Conservation (phyloP, 2,888 invertebrate genomes). For the Poecilobothrus nobilitatus region DNA sequence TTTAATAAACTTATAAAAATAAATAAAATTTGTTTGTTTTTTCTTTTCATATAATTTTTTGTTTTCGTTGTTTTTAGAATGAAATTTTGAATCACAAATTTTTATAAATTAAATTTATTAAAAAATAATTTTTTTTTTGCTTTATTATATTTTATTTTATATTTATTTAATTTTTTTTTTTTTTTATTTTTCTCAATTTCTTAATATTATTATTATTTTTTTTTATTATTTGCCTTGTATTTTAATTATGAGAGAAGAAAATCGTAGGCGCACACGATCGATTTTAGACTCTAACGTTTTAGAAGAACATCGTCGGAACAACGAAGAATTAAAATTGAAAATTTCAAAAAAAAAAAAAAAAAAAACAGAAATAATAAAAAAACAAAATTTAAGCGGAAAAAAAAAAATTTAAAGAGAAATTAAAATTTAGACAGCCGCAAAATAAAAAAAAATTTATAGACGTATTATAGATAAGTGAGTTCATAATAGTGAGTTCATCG, state of each 20-base stretch:
- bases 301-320: background rate
- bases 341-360: background rate
- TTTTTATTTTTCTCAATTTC: too few relatives aligned
- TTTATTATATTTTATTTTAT: background rate
- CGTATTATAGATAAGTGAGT: too few relatives aligned
- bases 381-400: too few relatives aligned
- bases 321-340: background rate
- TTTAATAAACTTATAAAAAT: too few relatives aligned
- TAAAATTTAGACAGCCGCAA: too few relatives aligned
- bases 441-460: too few relatives aligned
- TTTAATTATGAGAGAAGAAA: background rate
- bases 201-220: background rate
- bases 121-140: background rate
- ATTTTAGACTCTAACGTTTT: background rate
- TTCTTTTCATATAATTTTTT: too few relatives aligned
- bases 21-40: too few relatives aligned
- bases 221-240: background rate
- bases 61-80: background rate
- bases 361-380: background rate
- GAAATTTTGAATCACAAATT: background rate
- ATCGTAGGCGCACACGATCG: constrained; percentile 8
- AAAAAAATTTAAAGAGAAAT: too few relatives aligned
- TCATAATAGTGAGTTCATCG: too few relatives aligned
- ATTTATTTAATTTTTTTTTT: background rate
- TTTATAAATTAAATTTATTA: background rate